Percentiles rank a stretch among this genome's conserved stretches.
Conservation (phyloP, 2,888 invertebrate species). For the Erannis defoliaria region DNA sequence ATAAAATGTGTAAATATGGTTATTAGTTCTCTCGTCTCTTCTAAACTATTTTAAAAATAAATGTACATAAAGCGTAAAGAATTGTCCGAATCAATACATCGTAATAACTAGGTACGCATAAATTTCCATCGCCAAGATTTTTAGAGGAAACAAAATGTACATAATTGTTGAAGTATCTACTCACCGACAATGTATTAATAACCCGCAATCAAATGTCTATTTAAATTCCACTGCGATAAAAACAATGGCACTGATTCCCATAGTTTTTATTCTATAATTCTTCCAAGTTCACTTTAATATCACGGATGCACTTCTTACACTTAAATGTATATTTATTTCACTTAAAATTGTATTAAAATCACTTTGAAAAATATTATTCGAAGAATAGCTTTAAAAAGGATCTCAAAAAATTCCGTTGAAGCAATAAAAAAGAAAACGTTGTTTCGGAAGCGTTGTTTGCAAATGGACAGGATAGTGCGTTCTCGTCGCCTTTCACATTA, state of each 20-base stretch:
- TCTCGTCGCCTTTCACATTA: constrained; percentile 24
- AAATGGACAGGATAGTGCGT: constrained; percentile 1
- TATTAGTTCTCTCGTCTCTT: too few relatives aligned
- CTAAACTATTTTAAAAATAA: too few relatives aligned
- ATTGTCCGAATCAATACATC: not conserved
- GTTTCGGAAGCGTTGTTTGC: not conserved
- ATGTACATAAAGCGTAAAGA: not conserved
- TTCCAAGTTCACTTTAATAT: constrained; percentile 1
- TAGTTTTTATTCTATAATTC: constrained; percentile 6
- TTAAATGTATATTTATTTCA: too few relatives aligned
- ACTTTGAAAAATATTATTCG: not conserved
- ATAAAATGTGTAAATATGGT: too few relatives aligned
- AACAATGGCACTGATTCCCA: constrained; percentile 9
- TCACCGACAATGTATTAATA: constrained; percentile 24
- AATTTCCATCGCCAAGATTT: constrained; percentile 18
- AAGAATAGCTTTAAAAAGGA: not conserved
- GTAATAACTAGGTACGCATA: not conserved
- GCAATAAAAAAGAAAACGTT: not conserved
- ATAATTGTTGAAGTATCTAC: constrained; percentile 13
- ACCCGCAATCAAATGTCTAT: constrained; percentile 25
- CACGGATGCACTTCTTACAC: constrained; percentile 6
- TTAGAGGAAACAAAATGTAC: constrained; percentile 19
- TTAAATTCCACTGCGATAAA: constrained; percentile 23
- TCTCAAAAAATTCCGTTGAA: not conserved
- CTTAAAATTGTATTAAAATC: not conserved